These are phyloP conservation scores for Stenoptilia bipunctidactyla DNA, from an alignment of 2,888 invertebrate genomes.

Conservation along the genomic window DNA sequence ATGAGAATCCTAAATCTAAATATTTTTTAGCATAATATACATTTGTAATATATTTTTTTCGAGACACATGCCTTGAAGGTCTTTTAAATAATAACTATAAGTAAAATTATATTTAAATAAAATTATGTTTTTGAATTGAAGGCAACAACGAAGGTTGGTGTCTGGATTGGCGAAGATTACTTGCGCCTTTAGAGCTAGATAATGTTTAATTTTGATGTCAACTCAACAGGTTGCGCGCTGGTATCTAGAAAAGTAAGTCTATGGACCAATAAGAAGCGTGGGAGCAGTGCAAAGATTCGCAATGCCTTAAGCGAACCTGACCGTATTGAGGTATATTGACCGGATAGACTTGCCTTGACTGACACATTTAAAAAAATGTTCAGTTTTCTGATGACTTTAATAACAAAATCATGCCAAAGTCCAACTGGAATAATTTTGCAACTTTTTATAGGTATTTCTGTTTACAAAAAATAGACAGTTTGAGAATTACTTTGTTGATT, in stretches of 20 bases:
- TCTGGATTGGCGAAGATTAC: no score
- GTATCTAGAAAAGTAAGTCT: constrained; percentile 35
- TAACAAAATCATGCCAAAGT: background rate
- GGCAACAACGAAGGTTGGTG: constrained; percentile 1
- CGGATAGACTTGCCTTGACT: constrained; percentile 53
- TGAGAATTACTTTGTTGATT: no score
- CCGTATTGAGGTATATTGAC: constrained; percentile 64
- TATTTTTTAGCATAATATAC: constrained; percentile 28
- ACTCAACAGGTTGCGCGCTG: constrained; percentile 17
- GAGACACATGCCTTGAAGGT: constrained; percentile 26
- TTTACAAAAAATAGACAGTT: no score
- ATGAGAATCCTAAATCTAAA: constrained; percentile 63
- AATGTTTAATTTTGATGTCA: constrained; percentile 13
- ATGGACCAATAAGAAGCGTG: constrained; percentile 48
- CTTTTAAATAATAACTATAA: no score
- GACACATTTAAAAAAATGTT: constrained; percentile 35
- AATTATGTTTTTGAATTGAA: constrained; percentile 14
- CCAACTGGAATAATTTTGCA: no score
- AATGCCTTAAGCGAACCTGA: constrained; percentile 46
- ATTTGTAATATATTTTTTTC: constrained; percentile 33
- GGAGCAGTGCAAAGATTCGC: constrained; percentile 22
- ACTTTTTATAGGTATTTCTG: no score
- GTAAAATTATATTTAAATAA: no score
- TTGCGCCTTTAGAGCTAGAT: constrained; percentile 17
- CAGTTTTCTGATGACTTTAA: background rate